Conservation (phyloP, 2,797 vertebrate genomes). For the Pogoniulus pusillus region DNA sequence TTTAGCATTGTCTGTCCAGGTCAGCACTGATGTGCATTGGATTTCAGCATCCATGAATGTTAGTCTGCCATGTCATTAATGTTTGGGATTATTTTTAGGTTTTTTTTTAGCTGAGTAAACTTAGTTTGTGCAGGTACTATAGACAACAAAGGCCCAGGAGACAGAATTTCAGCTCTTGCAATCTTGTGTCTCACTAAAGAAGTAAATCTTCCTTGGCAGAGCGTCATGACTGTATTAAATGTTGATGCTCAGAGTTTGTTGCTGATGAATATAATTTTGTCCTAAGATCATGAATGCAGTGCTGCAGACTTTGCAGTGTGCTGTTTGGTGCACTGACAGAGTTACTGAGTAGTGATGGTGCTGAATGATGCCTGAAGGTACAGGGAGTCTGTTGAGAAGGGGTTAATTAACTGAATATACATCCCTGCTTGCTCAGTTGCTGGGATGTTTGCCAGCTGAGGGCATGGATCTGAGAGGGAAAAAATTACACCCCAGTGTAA, state of each 20-base stretch:
- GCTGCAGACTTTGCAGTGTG: neutral
- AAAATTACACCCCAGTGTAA: neutral
- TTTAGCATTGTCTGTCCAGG: neutral
- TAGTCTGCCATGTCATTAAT: neutral
- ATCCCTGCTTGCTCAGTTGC: neutral
- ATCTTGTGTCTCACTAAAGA: neutral
- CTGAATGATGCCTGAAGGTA: neutral
- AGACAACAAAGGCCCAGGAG: neutral
- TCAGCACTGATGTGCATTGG: conserved; percentile 23
- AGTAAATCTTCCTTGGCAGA: neutral
- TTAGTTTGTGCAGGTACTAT: neutral
- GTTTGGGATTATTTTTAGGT: conserved; percentile 33
- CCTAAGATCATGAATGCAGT: neutral
- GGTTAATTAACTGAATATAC: neutral
- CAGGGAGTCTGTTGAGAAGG: neutral
- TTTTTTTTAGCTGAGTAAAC: conserved; percentile 31
- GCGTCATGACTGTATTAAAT: neutral
- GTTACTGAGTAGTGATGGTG: neutral
- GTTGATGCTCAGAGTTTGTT: neutral
- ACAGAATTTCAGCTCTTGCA: conserved; percentile 5
- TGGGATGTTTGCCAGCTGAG: neutral
- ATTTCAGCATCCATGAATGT: conserved; percentile 38
- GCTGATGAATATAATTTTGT: neutral
- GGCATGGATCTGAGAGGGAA: neutral
- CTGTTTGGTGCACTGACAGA: neutral